Percentiles rank a stretch among this genome's conserved stretches.
Evolutionary conservation across 2,888 invertebrate species (phyloP).

Genomic region (Serrognathus titanus): DNA sequence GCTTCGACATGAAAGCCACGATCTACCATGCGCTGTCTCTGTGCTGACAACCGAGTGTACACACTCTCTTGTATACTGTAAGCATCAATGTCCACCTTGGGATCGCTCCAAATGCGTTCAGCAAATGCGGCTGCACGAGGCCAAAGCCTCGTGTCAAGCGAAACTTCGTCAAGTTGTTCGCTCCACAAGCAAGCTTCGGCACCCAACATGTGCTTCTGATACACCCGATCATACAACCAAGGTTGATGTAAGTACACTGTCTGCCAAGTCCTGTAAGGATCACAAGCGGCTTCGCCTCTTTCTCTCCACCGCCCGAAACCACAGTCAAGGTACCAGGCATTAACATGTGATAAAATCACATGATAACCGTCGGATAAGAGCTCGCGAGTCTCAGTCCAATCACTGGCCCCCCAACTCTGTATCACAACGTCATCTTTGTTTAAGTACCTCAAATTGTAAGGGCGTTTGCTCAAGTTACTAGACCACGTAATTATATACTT

Average conservation of each 20-base stretch:
- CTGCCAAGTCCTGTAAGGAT: constrained; percentile 86
- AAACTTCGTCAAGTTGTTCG: constrained; percentile 73
- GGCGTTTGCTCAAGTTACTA: constrained; percentile 70
- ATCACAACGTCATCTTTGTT: constrained; percentile 58
- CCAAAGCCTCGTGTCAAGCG: constrained; percentile 77
- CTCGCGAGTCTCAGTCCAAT: constrained; percentile 76
- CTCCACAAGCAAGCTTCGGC: constrained; percentile 84
- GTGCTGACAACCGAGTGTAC: constrained; percentile 65
- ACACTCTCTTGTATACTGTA: constrained; percentile 57
- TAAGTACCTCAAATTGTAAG: constrained; percentile 56
- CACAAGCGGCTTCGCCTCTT: constrained; percentile 79
- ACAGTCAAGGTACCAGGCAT: constrained; percentile 86
- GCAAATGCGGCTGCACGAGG: constrained; percentile 78
- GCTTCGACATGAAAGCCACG: constrained; percentile 67
- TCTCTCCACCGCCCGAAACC: constrained; percentile 85
- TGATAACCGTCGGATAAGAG: constrained; percentile 74
- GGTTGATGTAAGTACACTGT: constrained; percentile 81
- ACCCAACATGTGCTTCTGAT: constrained; percentile 57
- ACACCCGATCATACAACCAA: constrained; percentile 51
- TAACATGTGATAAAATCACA: constrained; percentile 78
- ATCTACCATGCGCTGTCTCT: constrained; percentile 60
- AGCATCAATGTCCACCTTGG: constrained; percentile 26
- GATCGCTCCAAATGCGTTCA: constrained; percentile 74
- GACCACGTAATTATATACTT: constrained; percentile 71
- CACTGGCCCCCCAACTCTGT: constrained; percentile 79